A percentile compares a stretch with the other conserved stretches of the same genome.
phyloP scores from a whole-genome alignment of 2,113 vertebrate genomes.

The Brienomyrus longianalis region DNA sequence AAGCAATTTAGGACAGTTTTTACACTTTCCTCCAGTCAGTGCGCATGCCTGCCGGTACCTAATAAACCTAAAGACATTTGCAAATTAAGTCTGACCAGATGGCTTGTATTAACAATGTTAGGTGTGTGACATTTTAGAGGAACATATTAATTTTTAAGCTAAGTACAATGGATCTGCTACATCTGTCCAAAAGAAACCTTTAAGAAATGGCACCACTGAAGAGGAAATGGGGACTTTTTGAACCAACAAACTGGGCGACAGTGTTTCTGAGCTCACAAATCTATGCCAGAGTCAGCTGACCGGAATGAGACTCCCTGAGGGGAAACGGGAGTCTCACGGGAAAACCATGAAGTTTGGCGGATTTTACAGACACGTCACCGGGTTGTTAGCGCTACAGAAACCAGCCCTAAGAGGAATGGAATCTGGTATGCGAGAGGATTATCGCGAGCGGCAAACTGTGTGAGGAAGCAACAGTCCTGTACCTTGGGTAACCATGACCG shows the following conservation, averaged over 20 bases:
- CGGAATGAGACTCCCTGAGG: background rate
- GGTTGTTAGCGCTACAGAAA: background rate
- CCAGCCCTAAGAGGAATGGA: background rate
- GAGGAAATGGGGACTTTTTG: background rate
- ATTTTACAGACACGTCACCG: background rate
- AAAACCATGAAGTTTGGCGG: background rate
- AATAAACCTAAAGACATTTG: background rate
- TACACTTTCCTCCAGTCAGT: background rate
- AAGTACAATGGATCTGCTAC: background rate
- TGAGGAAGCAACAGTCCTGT: background rate
- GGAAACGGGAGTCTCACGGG: background rate
- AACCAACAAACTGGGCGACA: background rate
- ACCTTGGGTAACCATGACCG: conserved; percentile 67
- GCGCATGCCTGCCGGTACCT: background rate
- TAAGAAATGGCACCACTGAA: background rate
- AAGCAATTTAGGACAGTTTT: background rate
- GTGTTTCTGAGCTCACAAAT: background rate
- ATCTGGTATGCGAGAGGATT: background rate
- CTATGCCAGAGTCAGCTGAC: background rate
- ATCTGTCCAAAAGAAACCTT: background rate
- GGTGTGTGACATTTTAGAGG: background rate
- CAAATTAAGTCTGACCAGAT: background rate
- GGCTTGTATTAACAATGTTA: background rate
- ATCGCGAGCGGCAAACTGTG: background rate
- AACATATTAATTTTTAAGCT: background rate